Percentiles rank a stretch among this genome's conserved stretches.
phyloP scores from a whole-genome alignment of 2,797 vertebrate species.

The Anolis apletophallus region DNA sequence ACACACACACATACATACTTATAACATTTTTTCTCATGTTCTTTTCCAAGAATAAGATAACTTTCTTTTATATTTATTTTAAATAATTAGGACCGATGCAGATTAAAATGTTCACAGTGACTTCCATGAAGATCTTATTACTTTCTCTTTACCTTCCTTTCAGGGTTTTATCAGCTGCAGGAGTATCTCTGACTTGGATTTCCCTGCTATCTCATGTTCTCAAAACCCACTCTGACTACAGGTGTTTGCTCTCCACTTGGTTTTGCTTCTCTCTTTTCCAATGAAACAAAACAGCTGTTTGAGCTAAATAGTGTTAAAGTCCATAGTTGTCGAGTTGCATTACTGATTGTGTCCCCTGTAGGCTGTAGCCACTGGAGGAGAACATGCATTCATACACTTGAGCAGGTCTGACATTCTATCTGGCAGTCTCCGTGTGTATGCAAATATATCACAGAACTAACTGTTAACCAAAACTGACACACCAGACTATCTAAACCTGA shows the following conservation, averaged over 20 bases:
- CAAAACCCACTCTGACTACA: neutral
- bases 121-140: neutral
- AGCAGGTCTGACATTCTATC: neutral
- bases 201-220: neutral
- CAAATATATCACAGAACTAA: constrained; percentile 19
- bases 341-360: neutral
- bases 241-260: neutral
- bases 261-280: neutral
- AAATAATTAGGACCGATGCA: neutral
- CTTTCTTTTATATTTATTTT: neutral
- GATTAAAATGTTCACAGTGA: neutral
- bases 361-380: neutral
- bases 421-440: neutral
- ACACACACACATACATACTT: too few relatives aligned
- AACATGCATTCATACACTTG: neutral
- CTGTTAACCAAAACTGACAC: constrained; percentile 23
- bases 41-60: neutral
- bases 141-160: neutral
- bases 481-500: neutral
- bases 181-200: neutral
- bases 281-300: neutral
- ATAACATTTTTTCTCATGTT: neutral
- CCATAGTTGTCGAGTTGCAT: neutral
- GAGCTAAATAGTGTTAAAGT: neutral
- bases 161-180: neutral